These are phyloP conservation scores for Vicugna pacos DNA, from an alignment of 2,113 vertebrate species.

Conservation along the genomic window DNA sequence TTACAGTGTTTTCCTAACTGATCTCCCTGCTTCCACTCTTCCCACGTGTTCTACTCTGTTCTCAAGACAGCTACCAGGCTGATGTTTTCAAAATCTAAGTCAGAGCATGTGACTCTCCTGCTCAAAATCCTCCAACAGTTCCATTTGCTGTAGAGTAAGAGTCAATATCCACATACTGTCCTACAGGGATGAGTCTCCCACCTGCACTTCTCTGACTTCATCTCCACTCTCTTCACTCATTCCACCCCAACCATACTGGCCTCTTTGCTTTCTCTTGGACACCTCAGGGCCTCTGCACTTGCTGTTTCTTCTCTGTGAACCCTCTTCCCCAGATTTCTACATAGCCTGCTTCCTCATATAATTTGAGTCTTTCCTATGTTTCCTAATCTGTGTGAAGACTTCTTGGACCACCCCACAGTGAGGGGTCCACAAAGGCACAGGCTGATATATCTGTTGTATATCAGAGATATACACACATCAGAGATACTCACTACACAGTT, in stretches of 20 bases:
- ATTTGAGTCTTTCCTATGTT: not conserved
- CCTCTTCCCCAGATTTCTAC: not conserved
- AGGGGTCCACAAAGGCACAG: not conserved
- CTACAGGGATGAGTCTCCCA: too few relatives aligned
- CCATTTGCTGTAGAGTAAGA: not conserved
- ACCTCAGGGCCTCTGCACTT: not conserved
- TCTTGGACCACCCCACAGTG: not conserved
- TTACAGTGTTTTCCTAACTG: not conserved
- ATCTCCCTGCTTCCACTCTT: not conserved
- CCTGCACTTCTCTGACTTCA: not conserved
- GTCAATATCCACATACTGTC: not conserved
- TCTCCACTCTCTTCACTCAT: not conserved
- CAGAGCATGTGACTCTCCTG: not conserved
- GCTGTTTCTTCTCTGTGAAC: not conserved
- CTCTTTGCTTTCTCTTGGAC: not conserved
- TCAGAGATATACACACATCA: not conserved
- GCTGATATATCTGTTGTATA: too few relatives aligned
- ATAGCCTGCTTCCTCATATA: not conserved
- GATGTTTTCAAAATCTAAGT: not conserved
- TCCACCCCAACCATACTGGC: not conserved
- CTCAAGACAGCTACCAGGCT: not conserved
- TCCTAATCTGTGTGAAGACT: not conserved
- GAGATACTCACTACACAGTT: not conserved
- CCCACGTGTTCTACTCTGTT: not conserved
- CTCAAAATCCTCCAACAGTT: not conserved